Evolutionary conservation across 2,797 vertebrate genomes (phyloP).

Genomic region (Eidolon dupreanum): DNA sequence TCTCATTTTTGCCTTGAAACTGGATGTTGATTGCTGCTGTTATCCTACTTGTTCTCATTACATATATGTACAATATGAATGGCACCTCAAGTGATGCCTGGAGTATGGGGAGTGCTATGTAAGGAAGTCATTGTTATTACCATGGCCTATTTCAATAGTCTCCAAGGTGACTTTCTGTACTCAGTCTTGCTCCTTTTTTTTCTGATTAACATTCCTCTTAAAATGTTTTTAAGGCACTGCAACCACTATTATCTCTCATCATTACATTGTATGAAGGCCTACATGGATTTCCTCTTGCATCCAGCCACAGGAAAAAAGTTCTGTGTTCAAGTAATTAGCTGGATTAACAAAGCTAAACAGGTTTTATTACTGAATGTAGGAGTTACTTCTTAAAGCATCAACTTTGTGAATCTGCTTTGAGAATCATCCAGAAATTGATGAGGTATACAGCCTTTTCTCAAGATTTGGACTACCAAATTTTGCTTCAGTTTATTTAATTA

Average conservation of each 20-base stretch:
- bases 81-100: background rate
- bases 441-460: background rate
- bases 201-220: background rate
- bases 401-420: background rate
- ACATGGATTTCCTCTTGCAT: background rate
- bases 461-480: background rate
- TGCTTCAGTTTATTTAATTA: slow-evolving; percentile 10
- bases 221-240: background rate
- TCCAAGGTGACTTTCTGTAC: background rate
- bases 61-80: background rate
- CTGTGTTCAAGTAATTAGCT: background rate
- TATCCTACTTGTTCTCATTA: background rate
- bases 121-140: too few relatives aligned
- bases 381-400: background rate
- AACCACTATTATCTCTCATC: background rate
- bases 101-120: background rate
- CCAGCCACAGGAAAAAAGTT: background rate
- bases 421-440: background rate
- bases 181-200: background rate
- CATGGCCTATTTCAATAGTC: background rate
- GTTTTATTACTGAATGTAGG: background rate
- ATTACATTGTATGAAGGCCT: background rate
- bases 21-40: background rate
- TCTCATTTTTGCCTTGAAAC: background rate
- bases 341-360: background rate